Evolutionary conservation across 2,113 vertebrate genomes (phyloP), one percentile per base, ranked within the genome.

Genomic region (Tympanuchus pallidicinctus): DNA sequence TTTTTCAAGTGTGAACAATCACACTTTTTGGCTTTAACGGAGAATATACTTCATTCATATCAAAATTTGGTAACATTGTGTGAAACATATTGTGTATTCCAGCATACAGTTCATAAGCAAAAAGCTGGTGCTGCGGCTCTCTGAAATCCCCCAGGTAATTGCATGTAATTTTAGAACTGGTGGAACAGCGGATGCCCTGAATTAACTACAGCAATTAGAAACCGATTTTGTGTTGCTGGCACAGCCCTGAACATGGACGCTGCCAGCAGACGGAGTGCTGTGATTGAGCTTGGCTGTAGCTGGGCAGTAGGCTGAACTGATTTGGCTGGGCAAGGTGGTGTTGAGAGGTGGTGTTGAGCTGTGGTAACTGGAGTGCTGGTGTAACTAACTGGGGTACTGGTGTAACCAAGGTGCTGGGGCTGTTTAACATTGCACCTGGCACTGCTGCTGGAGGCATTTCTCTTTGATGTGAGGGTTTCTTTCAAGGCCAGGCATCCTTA

Each of bases 151-250:
- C 6, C 3, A 19, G 56, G 34, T 74, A 60, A 85, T 67, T 43
- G 71, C 66, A 75, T 0, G 0, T 40, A 48, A 52, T 88, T 92
- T 91, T 82, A 90, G 65, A 86, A 34, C 54, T 2, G 1, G 48
- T 40, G 86, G 66, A 90, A 89, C 16, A 89, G 32, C 3, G 5
- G 61, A 87, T 83, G 64, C 34, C 57, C 40, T 27, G 25, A 69
- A 67, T 80, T 89, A 95, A 80, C 64, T 43, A 5, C 57, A 57
- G 81, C 82, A 74, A 15, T 92, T 89, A 91, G 65, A 81, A 89
- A 59, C 10, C 34, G 40, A 4, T 78, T 82, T 42, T 0, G 0
- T 83, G 86, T 16, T 56, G 40, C 70, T 64, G 85, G 57, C 76
- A 34, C 32, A 56, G 48, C n/a, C 42, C 60, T 22, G 72, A 47